Evolutionary conservation across 2,797 vertebrate species (phyloP).

Genomic region (Pangasius djambal): DNA sequence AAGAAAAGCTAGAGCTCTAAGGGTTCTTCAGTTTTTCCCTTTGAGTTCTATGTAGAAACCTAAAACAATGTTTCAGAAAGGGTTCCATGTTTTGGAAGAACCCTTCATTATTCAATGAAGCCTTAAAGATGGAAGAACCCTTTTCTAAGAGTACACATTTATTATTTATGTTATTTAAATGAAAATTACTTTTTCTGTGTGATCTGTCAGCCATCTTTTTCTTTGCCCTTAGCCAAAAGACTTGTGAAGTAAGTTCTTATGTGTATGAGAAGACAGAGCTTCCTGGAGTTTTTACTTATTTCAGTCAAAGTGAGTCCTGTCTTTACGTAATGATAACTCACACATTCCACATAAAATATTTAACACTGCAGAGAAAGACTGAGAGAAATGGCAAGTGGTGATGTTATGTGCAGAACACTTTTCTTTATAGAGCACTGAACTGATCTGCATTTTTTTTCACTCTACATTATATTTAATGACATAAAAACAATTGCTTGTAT

Average conservation of each 20-base stretch:
- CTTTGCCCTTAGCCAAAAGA: slow-evolving; percentile 41
- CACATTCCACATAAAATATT: background rate
- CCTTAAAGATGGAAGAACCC: background rate
- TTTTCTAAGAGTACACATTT: background rate
- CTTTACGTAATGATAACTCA: background rate
- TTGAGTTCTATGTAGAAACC: background rate
- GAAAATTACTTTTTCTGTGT: background rate
- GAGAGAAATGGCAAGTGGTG: background rate
- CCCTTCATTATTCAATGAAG: background rate
- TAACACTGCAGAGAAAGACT: background rate
- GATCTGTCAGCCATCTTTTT: slow-evolving; percentile 8
- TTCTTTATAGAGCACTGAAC: background rate
- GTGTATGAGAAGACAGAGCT: slow-evolving; percentile 53
- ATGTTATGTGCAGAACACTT: background rate
- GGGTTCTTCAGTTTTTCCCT: background rate
- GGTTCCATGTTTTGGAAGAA: background rate
- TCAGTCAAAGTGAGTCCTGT: slow-evolving; percentile 55
- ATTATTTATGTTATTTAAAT: background rate
- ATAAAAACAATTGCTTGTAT: background rate
- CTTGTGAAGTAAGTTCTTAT: slow-evolving; percentile 43
- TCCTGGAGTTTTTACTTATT: slow-evolving; percentile 57
- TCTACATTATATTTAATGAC: background rate
- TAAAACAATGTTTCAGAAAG: background rate
- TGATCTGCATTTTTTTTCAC: background rate
- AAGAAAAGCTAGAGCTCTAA: background rate